These are phyloP conservation scores for Tokudaia muenninki DNA, from an alignment of 2,797 vertebrate species.

Conservation along the genomic window DNA sequence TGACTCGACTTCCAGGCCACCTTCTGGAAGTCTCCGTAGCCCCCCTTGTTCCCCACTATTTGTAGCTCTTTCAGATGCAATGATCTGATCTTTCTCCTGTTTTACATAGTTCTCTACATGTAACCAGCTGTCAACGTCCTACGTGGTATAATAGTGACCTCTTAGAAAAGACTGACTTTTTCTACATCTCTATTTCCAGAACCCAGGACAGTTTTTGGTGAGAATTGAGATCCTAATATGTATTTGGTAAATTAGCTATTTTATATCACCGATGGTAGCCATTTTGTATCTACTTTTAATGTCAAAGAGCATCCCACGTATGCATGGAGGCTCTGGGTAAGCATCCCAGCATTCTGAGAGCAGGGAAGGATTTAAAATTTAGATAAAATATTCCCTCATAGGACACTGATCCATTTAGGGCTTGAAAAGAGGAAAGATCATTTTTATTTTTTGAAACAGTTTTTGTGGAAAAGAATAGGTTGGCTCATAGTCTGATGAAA, in stretches of 20 bases:
- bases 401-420: background rate
- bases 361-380: background rate
- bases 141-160: background rate
- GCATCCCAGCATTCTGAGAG: background rate
- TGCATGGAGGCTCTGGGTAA: background rate
- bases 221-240: background rate
- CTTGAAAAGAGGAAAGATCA: background rate
- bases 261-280: background rate
- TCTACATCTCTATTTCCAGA: background rate
- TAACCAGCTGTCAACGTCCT: background rate
- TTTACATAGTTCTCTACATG: background rate
- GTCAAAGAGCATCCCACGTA: background rate
- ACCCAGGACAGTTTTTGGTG: background rate
- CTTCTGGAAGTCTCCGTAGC: background rate
- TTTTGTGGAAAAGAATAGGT: constrained; percentile 7
- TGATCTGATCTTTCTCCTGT: background rate
- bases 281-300: background rate
- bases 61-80: background rate
- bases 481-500: constrained; percentile 21
- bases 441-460: background rate
- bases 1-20: background rate
- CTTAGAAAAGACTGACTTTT: background rate
- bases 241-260: constrained; percentile 12
- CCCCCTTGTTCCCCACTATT: background rate
- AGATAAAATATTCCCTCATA: background rate